A percentile compares a stretch with the other conserved stretches of the same genome.
phyloP scores from a whole-genome alignment of 2,113 vertebrate species.

The Ivindomyrus marchei region DNA sequence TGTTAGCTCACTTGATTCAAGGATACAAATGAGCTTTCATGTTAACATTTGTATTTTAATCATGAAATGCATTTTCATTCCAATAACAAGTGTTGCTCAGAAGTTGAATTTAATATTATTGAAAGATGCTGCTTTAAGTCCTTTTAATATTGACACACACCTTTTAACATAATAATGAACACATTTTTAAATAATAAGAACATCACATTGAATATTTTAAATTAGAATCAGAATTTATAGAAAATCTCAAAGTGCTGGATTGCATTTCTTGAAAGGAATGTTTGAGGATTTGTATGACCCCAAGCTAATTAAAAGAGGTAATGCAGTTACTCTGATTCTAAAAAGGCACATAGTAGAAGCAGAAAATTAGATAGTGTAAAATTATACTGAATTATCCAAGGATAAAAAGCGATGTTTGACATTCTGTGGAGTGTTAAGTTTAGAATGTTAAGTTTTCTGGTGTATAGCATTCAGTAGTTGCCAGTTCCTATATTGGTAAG shows the following conservation, averaged over 20 bases:
- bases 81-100: background rate
- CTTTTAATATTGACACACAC: background rate
- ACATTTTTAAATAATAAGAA: background rate
- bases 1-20: background rate
- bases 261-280: background rate
- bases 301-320: constrained; percentile 1
- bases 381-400: background rate
- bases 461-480: background rate
- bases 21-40: background rate
- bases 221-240: background rate
- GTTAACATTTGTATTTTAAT: background rate
- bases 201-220: background rate
- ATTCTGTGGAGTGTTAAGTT: background rate
- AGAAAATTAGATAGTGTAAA: background rate
- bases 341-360: background rate
- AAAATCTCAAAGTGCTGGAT: background rate
- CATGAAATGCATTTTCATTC: background rate
- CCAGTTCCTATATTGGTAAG: background rate
- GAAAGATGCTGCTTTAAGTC: background rate
- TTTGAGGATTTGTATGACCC: background rate
- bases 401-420: background rate
- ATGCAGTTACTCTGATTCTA: background rate
- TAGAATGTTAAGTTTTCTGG: background rate
- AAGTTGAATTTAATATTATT: background rate
- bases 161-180: background rate